phyloP scores from a whole-genome alignment of 2,888 invertebrate genomes.

The Drosophila mimetica region DNA sequence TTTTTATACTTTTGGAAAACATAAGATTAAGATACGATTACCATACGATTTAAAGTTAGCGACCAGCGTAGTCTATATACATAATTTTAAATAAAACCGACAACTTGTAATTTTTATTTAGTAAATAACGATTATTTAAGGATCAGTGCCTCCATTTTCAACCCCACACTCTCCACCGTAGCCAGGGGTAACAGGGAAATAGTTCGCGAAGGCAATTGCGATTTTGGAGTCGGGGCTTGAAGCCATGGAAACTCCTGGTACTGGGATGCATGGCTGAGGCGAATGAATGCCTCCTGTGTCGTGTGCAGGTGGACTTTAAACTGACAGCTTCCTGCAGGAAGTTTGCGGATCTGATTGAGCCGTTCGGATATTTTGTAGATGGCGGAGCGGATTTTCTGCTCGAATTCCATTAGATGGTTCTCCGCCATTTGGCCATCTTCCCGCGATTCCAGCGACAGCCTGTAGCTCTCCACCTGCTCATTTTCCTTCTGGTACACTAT shows the following conservation, averaged over 20 bases:
- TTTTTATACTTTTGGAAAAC: neutral
- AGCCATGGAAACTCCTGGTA: constrained; percentile 83
- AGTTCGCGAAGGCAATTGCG: constrained; percentile 17
- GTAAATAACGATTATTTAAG: constrained; percentile 24
- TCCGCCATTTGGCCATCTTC: constrained; percentile 5
- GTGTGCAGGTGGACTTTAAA: constrained; percentile 82
- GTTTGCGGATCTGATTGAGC: constrained; percentile 70
- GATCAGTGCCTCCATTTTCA: constrained; percentile 75
- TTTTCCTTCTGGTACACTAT: constrained; percentile 70
- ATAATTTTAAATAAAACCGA: constrained; percentile 11
- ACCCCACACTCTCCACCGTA: constrained; percentile 61
- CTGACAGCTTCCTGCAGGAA: constrained; percentile 65
- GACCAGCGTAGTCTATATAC: neutral
- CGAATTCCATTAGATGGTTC: constrained; percentile 81
- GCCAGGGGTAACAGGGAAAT: constrained; percentile 75
- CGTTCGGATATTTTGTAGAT: constrained; percentile 78
- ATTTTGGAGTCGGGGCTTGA: constrained; percentile 43
- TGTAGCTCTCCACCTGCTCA: constrained; percentile 61
- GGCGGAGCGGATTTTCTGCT: constrained; percentile 78
- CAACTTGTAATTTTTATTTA: neutral
- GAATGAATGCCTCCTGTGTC: constrained; percentile 76
- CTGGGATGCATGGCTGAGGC: constrained; percentile 72
- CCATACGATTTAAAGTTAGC: constrained; percentile 2
- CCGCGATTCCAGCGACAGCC: constrained; percentile 43
- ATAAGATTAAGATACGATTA: too few species aligned